These are phyloP conservation scores for Drosophila cognata DNA, from an alignment of 2,888 invertebrate species.

Conservation along the genomic window DNA sequence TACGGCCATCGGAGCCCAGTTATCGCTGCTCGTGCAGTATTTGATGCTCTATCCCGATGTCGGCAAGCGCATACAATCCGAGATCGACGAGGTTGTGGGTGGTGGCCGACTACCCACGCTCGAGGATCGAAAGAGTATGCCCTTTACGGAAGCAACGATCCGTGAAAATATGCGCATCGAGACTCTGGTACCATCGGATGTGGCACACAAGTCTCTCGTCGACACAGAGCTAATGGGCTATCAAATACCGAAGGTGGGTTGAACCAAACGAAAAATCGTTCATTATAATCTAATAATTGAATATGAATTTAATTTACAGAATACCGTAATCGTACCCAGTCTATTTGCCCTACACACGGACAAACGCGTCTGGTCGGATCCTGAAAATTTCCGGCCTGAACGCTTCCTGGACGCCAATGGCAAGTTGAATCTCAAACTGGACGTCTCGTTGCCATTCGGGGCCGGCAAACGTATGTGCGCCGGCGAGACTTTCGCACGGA, in stretches of 20 bases:
- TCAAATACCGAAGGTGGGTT: constrained; percentile 86
- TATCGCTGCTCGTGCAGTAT: constrained; percentile 86
- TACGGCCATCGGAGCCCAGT: constrained; percentile 85
- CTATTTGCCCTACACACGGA: constrained; percentile 87
- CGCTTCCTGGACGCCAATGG: constrained; percentile 87
- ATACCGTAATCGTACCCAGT: constrained; percentile 86
- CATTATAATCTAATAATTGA: background rate
- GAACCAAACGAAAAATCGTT: background rate
- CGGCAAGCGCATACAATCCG: constrained; percentile 87
- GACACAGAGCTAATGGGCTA: constrained; percentile 87
- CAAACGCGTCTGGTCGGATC: constrained; percentile 88
- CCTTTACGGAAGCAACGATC: constrained; percentile 88
- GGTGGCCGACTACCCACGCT: constrained; percentile 87
- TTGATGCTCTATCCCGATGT: constrained; percentile 87
- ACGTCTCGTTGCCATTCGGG: constrained; percentile 88
- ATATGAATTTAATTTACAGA: constrained; percentile 77
- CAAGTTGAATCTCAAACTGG: constrained; percentile 86
- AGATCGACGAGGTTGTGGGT: constrained; percentile 88
- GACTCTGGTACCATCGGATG: constrained; percentile 87
- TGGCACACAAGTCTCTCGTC: constrained; percentile 86
- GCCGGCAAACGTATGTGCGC: constrained; percentile 90
- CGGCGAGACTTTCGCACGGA: constrained; percentile 90
- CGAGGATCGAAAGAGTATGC: constrained; percentile 87
- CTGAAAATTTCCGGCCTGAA: constrained; percentile 89
- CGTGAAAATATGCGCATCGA: constrained; percentile 87